phyloP scores from a whole-genome alignment of 1,140 invertebrate species.

The Hylyphantes graminicola region DNA sequence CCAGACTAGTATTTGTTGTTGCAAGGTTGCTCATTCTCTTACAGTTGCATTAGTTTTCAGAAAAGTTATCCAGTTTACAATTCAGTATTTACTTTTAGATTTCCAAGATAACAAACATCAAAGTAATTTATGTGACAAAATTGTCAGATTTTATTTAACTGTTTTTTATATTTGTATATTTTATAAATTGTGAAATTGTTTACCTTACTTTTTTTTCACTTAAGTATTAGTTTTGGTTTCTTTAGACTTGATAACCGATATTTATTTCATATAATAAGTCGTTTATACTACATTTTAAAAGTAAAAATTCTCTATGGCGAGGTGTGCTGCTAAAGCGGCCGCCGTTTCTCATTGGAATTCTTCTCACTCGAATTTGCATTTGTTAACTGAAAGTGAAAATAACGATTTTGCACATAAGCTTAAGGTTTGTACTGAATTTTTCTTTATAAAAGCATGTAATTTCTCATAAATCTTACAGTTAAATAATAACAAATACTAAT shows the following conservation, averaged over 20 bases:
- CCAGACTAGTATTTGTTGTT: no score
- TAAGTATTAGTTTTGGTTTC: conserved; percentile 67
- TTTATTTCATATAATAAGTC: background rate
- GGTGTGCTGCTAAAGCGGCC: conserved; percentile 29
- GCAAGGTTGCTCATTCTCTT: no score
- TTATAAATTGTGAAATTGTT: no score
- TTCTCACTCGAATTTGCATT: conserved; percentile 22
- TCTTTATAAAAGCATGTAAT: background rate
- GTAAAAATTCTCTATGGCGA: conserved; percentile 16
- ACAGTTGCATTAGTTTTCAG: no score
- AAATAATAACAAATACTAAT: background rate
- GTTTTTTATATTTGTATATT: no score
- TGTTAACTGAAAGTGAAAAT: background rate
- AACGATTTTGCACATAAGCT: conserved; percentile 10
- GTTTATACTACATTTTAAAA: background rate
- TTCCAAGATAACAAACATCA: no score
- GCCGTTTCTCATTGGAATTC: conserved; percentile 27
- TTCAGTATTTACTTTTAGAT: no score
- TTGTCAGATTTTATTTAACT: no score
- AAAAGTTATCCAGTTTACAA: no score
- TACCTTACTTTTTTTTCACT: no score
- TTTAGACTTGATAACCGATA: background rate
- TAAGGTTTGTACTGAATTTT: conserved; percentile 17
- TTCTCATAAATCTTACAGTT: background rate
- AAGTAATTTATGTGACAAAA: no score